These are phyloP conservation scores for Zingel zingel DNA, from an alignment of 2,113 vertebrate genomes.

Conservation along the genomic window DNA sequence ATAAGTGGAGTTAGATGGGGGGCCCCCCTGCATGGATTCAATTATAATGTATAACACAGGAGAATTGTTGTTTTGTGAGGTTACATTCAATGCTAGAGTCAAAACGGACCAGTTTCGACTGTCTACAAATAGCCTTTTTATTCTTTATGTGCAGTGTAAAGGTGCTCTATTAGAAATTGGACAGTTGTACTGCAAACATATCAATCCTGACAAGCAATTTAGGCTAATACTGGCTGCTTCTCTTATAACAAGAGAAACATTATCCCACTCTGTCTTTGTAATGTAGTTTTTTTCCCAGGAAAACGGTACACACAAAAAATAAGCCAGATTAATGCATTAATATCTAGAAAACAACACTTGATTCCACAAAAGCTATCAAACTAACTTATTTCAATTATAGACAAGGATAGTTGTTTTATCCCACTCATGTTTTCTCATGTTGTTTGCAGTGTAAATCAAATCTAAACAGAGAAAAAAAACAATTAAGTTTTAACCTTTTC, in stretches of 20 bases:
- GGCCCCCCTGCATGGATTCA: slow-evolving; percentile 37
- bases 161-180: neutral
- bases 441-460: too few species aligned
- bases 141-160: neutral
- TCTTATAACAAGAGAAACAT: neutral
- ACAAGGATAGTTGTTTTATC: too few species aligned
- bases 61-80: slow-evolving; percentile 37
- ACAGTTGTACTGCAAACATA: neutral
- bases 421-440: too few species aligned
- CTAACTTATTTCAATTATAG: neutral
- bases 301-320: neutral
- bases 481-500: too few species aligned
- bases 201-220: neutral
- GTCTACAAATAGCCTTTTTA: slow-evolving; percentile 18
- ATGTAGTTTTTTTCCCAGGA: neutral
- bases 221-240: neutral
- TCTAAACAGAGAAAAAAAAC: too few species aligned
- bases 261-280: neutral
- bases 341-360: neutral
- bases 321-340: neutral
- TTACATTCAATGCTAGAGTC: neutral
- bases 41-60: slow-evolving; percentile 40
- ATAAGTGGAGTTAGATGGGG: slow-evolving; percentile 28
- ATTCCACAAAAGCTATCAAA: neutral
- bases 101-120: slow-evolving; percentile 7